Base-by-base conservation (phyloP, 2,888 invertebrate species). In the Endomychus coccineus region DNA sequence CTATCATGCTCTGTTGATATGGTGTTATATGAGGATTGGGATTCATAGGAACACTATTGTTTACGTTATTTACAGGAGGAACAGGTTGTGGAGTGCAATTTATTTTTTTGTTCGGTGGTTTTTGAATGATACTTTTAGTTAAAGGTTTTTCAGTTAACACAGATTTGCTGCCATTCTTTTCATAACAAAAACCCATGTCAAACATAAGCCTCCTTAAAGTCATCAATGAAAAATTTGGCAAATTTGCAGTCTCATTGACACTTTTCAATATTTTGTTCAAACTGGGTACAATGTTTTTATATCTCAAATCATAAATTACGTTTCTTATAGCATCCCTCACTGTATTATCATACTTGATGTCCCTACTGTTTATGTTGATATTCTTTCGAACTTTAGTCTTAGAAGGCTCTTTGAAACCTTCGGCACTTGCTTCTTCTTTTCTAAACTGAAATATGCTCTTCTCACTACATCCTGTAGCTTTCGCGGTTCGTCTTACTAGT, bases 161-260 rank as follows among this genome's bases (percentile, higher is more conserved):
- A n/a, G 58, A 55, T 44, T 65, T 66, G 39, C 58, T 62, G 3
- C 62, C 62, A 25, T 27, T 52, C 40, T 59, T 60, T 38, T 62
- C 62, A 45, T 64, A 66, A 40, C 50, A 57, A 49, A 64, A 66
- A 4, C 66, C 64, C 64, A 66, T 66, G 47, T 66, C 66, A 41
- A 59, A 61, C 42, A 66, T 46, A 16, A 66, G 43, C 31, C 66
- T 49, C 13, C 64, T 43, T 11, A 65, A 42, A 1, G 64, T 66
- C 64, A 64, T 64, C n/a, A 63, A 38, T 3, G 62, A 62, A 50
- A 66, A 65, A 40, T 57, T 60, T 28, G 66, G 64, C 42, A 64
- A 43, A 14, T 52, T 46, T 11, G 46, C 43, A 43, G 59, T 50
- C 1, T 40, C 46, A 43, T 59, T 61, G 3, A 64, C 52, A 46